Evolutionary conservation across 2,888 invertebrate genomes (phyloP), one percentile per base, ranked within the genome.

Genomic region (Ophion ventricosus): DNA sequence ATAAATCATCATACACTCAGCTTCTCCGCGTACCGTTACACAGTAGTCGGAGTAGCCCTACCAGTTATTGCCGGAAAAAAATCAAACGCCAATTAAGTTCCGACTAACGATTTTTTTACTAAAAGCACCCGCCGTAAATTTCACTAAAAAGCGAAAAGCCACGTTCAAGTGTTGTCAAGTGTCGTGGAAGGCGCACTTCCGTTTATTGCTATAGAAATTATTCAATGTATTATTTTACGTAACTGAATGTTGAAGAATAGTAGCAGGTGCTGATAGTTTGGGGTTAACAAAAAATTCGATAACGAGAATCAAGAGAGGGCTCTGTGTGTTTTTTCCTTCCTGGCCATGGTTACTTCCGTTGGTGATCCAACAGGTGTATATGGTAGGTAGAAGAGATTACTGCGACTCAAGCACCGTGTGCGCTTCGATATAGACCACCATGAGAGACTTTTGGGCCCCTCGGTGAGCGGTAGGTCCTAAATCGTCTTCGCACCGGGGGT

Each of bases 401-500:
- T 70, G 85, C 81, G 83, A 72, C 80, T 78, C 77, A 66, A 84
- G 74, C 70, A 56, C 29, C 76, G 77, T 17, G 49, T 49, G 49
- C 79, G 25, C 25, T 23, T 59, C 25, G 84, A 76, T 82, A 84
- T 82, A 84, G 86, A 86, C 86, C 86, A 86, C 86, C 86, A 82
- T 86, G 80, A 72, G 82, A 80, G 86, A 77, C 49, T 81, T 67
- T 82, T 57, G 75, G 82, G 80, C 82, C 81, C 80, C 82, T 84
- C 67, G 78, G 80, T 81, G 87, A 89, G 88, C 90, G 89, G 91
- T 91, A 88, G 92, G 90, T 90, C 87, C 89, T 92, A 92, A 93
- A 93, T 93, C 92, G 91, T 92, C 89, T 88, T 91, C 92, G 83
- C 92, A 90, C 89, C 91, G 87, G 92, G 92, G 90, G 91, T 86